Base-by-base conservation (phyloP, 1,140 invertebrate species). In the Macrobrachium nipponense region DNA sequence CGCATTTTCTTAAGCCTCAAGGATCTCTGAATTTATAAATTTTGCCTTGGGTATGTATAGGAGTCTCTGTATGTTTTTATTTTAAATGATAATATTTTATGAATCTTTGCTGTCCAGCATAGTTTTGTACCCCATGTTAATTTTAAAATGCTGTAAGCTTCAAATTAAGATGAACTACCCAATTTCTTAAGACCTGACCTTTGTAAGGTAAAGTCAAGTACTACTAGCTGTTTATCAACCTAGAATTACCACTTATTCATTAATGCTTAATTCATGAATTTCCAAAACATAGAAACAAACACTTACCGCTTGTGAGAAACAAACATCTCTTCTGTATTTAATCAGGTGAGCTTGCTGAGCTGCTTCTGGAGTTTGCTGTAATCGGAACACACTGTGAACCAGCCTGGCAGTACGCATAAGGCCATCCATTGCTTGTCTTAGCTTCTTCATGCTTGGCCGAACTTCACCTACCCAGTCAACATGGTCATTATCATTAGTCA, bases 341-440 rank as follows among this genome's bases (percentile, higher is more conserved):
- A 95, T 91, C 23, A 93, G 92, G 58, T 94, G 94, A 14, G 92
- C 92, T 90, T 94, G 91, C 91, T 94, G 91, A 87, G 94, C 92
- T 91, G 93, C 91, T 91, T 94, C 91, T 90, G 94, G 91, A 90
- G 96, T 95, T 90, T 95, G 94, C 89, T 96, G 95, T 7, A 98
- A 93, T 5, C 96, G 91, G 89, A 98, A 94, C 17, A 98, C 96
- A 11, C 96, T 96, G 91, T 98, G 96, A 1, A 96, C 96, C 5
- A 98, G 92, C 58, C 95, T 92, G 0, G 96, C 95, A 87, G 96
- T 97, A 90, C 96, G 96, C 14, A 96, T 90, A 0, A 97, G 90
- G 0, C 95, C 95, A 90, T 96, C 96, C 93, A 96, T 96, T 0
- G 95, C 95, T 87, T 95, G 94, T 0, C 95, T 93, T 12, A 97